Conservation (phyloP, 2,888 invertebrate genomes). For the Athalia rosae region DNA sequence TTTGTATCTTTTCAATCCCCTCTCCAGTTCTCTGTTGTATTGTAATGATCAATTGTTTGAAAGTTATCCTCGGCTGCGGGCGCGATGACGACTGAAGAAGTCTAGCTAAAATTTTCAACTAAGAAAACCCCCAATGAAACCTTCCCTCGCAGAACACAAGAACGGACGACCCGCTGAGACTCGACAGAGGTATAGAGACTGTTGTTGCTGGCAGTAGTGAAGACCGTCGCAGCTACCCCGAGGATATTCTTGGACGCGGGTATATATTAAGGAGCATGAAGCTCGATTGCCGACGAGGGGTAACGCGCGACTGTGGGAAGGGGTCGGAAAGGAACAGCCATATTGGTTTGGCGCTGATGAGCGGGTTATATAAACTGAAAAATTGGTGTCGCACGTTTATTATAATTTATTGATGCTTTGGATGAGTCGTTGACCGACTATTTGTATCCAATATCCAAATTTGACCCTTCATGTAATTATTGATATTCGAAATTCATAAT, state of each 20-base stretch:
- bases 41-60: conserved; percentile 17
- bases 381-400: too few relatives aligned
- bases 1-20: background rate
- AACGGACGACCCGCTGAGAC: conserved; percentile 51
- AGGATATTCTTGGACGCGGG: conserved; percentile 67
- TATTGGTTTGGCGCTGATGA: too few relatives aligned
- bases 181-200: conserved; percentile 57
- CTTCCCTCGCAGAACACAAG: conserved; percentile 16
- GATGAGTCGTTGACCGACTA: too few relatives aligned
- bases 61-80: background rate
- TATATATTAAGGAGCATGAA: conserved; percentile 58
- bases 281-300: too few relatives aligned
- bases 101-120: background rate
- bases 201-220: conserved; percentile 53
- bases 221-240: conserved; percentile 52
- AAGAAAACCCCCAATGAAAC: conserved; percentile 27
- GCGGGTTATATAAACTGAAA: too few relatives aligned
- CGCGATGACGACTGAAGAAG: background rate
- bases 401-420: too few relatives aligned
- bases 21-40: background rate
- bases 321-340: too few relatives aligned
- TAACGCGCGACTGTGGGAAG: too few relatives aligned
- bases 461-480: too few relatives aligned
- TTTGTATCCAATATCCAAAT: too few relatives aligned
- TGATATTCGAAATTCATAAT: too few relatives aligned